Conservation (phyloP, 2,888 invertebrate species). For the Deilephila elpenor region DNA sequence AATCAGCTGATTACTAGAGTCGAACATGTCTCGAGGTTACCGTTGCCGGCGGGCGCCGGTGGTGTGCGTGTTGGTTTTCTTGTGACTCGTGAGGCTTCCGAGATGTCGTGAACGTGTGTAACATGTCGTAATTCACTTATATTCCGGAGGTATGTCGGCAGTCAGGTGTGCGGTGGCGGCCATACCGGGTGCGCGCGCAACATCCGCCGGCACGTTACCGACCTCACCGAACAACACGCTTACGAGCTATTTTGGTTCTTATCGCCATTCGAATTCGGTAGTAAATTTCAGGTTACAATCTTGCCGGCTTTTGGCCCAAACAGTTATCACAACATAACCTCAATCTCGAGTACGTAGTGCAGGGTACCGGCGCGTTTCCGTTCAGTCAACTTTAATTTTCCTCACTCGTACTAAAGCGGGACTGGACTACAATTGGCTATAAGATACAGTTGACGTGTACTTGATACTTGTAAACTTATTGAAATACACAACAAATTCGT, state of each 20-base stretch:
- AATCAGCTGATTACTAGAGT: constrained; percentile 77
- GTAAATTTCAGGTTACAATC: constrained; percentile 55
- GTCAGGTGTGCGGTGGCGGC: constrained; percentile 81
- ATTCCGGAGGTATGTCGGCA: constrained; percentile 72
- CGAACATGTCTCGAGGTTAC: constrained; percentile 53
- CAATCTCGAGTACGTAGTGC: constrained; percentile 73
- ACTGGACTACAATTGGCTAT: constrained; percentile 69
- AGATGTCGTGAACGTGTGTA: constrained; percentile 53
- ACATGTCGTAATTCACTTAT: constrained; percentile 69
- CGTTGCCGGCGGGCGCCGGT: constrained; percentile 55
- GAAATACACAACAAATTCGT: constrained; percentile 70
- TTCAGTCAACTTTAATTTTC: constrained; percentile 40
- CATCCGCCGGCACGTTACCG: constrained; percentile 60
- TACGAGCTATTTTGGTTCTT: constrained; percentile 71
- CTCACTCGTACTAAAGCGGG: constrained; percentile 49
- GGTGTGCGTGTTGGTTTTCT: constrained; percentile 54
- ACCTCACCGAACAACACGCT: constrained; percentile 57
- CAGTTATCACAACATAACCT: constrained; percentile 84
- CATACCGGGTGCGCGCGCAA: constrained; percentile 83
- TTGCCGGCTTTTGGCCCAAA: constrained; percentile 74
- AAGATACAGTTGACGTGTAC: constrained; percentile 60
- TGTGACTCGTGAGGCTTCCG: constrained; percentile 51
- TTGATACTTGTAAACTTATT: constrained; percentile 58
- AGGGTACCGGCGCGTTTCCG: constrained; percentile 69
- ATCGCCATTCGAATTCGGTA: constrained; percentile 63